Percentiles rank a stretch among this genome's conserved stretches.
Evolutionary conservation across 2,888 invertebrate species (phyloP).

Genomic region (Leptothorax acervorum): DNA sequence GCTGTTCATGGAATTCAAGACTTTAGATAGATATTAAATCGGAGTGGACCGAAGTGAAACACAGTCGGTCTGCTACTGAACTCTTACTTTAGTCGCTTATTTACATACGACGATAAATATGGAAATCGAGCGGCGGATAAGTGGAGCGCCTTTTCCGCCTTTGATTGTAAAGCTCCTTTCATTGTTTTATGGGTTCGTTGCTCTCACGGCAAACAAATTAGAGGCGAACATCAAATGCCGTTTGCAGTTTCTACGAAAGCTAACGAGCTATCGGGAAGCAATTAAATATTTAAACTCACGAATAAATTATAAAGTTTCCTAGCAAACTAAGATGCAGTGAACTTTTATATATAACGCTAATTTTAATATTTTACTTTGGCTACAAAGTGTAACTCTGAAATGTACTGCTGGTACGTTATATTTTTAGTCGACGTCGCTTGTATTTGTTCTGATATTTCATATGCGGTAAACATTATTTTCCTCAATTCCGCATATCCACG

Average conservation of each 20-base stretch:
- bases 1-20: background rate
- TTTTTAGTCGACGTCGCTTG: background rate
- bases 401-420: background rate
- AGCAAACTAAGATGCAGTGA: background rate
- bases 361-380: conserved; percentile 1
- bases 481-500: background rate
- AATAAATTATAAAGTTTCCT: background rate
- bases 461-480: background rate
- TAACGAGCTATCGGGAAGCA: conserved; percentile 33
- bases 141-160: background rate
- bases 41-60: conserved; percentile 2
- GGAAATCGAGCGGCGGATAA: conserved; percentile 50
- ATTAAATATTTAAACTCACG: conserved; percentile 24
- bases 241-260: conserved; percentile 1
- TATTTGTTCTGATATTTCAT: background rate
- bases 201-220: background rate
- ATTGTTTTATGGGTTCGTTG: conserved; percentile 21
- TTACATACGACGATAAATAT: conserved; percentile 56
- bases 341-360: background rate
- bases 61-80: conserved; percentile 15
- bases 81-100: conserved; percentile 50
- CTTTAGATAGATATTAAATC: conserved; percentile 23
- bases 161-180: background rate
- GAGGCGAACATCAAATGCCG: conserved; percentile 33
- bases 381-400: background rate